Evolutionary conservation across 1,140 invertebrate genomes (phyloP), one percentile per base, ranked within the genome.

Genomic region (Kradibia gibbosae): DNA sequence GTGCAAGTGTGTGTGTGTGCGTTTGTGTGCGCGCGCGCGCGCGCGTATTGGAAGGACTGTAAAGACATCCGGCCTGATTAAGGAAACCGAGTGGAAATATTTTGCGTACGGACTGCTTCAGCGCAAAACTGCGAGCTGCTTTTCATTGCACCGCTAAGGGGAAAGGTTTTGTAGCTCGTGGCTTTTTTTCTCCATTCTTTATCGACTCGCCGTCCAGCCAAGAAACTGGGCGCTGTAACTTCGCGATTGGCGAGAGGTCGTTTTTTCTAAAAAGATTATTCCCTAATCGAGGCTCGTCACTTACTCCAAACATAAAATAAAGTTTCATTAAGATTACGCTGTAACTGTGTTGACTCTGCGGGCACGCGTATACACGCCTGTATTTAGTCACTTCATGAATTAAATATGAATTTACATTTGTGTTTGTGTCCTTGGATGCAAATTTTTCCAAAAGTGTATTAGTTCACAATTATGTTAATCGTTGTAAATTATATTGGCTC

Each of bases 241-340:
- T 31, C 55, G 57, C 34, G 72, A 67, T 22, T 67, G 45, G 22
- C 45, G 78, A 73, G 13, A 34, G 50, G 5, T 13, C 70, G 34
- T 57, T 71, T 77, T 71, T 31, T 25, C n/a, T 10, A 42, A 65
- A 57, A 39, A 71, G 74, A 81, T 81, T 72, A 75, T 22, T 50
- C 36, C 65, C 65, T 78, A 77, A 77, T 82, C 80, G 53, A 53
- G 25, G 55, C 25, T 62, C 76, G 76, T 73, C 84, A 88, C 87
- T 89, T 89, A 89, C 88, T 85, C 88, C 83, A 84, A 88, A 89
- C 85, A 88, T 80, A 87, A 79, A 85, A 85, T 86, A 84, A 85
- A 82, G 39, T 82, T 82, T 78, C 53, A 78, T 82, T 82, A 82
- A 78, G 65, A 82, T 82, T 78, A 78, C 50, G 70, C 1, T 34